Evolutionary conservation across 2,888 invertebrate species (phyloP).

Genomic region (Dicyrtomina minuta): DNA sequence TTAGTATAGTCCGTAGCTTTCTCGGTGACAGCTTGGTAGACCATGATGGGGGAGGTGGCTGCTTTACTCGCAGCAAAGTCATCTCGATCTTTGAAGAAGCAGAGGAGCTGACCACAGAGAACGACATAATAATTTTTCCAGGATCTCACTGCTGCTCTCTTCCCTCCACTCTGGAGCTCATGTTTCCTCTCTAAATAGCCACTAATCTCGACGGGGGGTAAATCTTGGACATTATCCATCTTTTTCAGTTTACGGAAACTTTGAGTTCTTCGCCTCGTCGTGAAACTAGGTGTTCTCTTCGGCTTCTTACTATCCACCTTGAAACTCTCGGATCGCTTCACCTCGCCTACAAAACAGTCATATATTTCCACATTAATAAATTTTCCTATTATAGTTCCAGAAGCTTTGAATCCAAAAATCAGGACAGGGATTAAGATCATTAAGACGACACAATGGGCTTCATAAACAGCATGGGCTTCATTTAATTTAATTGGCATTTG

Average conservation of each 20-base stretch:
- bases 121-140: slow-evolving; percentile 96
- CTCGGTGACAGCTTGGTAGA: slow-evolving; percentile 74
- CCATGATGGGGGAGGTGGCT: slow-evolving; percentile 78
- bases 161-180: slow-evolving; percentile 87
- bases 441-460: no score
- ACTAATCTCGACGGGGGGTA: slow-evolving; percentile 90
- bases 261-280: slow-evolving; percentile 82
- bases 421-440: no score
- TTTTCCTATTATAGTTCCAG: no score
- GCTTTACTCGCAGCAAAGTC: slow-evolving; percentile 88
- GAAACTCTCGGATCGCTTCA: slow-evolving; percentile 89
- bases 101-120: slow-evolving; percentile 91
- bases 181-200: slow-evolving; percentile 92
- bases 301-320: slow-evolving; percentile 75
- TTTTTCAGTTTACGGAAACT: slow-evolving; percentile 77
- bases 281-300: slow-evolving; percentile 92
- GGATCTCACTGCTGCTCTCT: slow-evolving; percentile 88
- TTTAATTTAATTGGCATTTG: no score
- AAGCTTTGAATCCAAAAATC: no score
- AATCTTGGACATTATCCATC: slow-evolving; percentile 59
- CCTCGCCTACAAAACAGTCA: slow-evolving; percentile 58
- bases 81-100: slow-evolving; percentile 94
- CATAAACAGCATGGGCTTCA: no score
- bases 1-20: slow-evolving; percentile 93
- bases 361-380: no score